Base-by-base conservation (phyloP, 2,797 vertebrate species). In the Enoplosus armatus region DNA sequence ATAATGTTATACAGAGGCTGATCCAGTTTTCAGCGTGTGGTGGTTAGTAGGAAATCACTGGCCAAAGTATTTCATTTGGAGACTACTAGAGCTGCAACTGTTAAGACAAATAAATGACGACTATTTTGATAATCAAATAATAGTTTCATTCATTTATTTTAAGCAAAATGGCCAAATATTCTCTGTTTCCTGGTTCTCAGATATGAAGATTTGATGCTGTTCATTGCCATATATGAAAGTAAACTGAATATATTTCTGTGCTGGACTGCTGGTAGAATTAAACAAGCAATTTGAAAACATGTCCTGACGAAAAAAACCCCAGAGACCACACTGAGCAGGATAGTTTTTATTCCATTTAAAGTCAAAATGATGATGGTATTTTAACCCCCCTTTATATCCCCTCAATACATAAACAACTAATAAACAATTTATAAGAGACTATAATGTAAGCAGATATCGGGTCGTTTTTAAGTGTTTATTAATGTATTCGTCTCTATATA, bases 1-100 rank as follows among this genome's bases (percentile, higher is more conserved):
- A 89, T 88, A 83, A 85, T 89, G 62, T 90, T 92, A 87, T 90
- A 90, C 85, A 84, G 85, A 79, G 77, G 69, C 78, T 72, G 81
- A 82, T 77, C 59, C 62, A 51, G 72, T 74, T 81, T 37, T 51
- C 70, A 70, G 35, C 60, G 73, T 77, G 73, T 66, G 53, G 73
- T 66, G 53, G 3, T 62, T 70, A 39, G 48, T 69, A 80, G 33
- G 33, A 79, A 80, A 86, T 74, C 65, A 79, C 39, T 6, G 69
- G 47, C 26, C 68, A 60, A 50, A 48, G 8, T 4, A 0, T 72
- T 60, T 62, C 29, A 29, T 61, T 75, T 31, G 26, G 2, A 75
- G 26, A 39, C 37, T 10, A 12, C 35, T 8, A 7, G 16, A 66
- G 43, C 61, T 65, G 71, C 58, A n/a, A 8, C 26, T 4, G 56